Base-by-base conservation (phyloP, 2,797 vertebrate species). In the Uromys caudimaculatus region DNA sequence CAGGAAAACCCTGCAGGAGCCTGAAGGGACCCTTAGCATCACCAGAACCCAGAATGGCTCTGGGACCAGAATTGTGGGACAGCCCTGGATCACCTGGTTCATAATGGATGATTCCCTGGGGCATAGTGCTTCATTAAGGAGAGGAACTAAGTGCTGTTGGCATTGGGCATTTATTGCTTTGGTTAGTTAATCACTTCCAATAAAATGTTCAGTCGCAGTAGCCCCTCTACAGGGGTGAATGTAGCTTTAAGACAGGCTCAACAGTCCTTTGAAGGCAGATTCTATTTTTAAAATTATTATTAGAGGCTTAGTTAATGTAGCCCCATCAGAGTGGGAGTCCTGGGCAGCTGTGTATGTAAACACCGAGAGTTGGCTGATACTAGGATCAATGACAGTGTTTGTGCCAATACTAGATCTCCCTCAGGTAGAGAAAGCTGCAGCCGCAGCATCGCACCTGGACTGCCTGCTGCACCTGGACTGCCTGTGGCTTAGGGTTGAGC, bases 121-220 rank as follows among this genome's bases (percentile, higher is more conserved):
- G 73, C 27, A 5, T 29, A 92, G 38, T 60, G 38, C 83, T 92
- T 84, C 12, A 0, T 82, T 41, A 29, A 29, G 35, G 64, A 91
- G 83, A 75, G 95, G 78, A 83, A 44, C 82, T 62, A 17, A 86
- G 35, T 50, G 32, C 56, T 84, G 1, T 91, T 84, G 75, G 44
- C 82, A 3, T 41, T 3, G 73, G 85, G 21, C n/a, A 29, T 86
- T 95, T 89, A 82, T 73, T 96, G 85, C n/a, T 93, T 94, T 32
- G 12, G 47, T 83, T 41, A 77, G n/a, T 89, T 76, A 58, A 62
- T 95, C 47, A 71, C 56, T 89, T 97, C 56, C 78, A 78, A 6
- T 89, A 64, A 88, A 95, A 91, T 69, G 69, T 29, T 81, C 50
- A 69, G 54, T 78, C 93, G 73, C 38, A 44, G 87, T 21, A 76